Percentiles rank a stretch among this genome's conserved stretches.
Evolutionary conservation across 2,113 vertebrate species (phyloP).

Genomic region (Geococcyx californianus): DNA sequence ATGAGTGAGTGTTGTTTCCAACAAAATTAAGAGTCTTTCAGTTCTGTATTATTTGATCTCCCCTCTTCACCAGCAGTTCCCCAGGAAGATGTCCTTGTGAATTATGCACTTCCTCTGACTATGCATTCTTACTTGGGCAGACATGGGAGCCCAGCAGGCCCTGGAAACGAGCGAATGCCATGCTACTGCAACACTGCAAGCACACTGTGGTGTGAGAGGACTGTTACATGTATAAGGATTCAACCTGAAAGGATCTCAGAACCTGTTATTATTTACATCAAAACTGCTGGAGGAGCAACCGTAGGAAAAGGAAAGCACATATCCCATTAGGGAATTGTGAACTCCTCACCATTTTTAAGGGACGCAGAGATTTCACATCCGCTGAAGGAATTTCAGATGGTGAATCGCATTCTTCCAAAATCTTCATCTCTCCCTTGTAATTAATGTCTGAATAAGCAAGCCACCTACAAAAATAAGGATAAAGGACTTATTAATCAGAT

Average conservation of each 20-base stretch:
- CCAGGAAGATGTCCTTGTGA: background rate
- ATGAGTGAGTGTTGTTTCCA: background rate
- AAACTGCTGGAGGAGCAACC: background rate
- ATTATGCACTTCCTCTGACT: background rate
- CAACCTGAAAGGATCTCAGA: background rate
- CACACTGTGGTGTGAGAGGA: rapidly evolving
- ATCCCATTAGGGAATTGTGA: background rate
- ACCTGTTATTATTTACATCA: background rate
- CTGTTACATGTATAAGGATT: background rate
- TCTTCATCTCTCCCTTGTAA: constrained; percentile 79
- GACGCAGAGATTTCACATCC: constrained; percentile 80
- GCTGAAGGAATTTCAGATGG: constrained; percentile 71
- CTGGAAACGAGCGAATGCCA: rapidly evolving
- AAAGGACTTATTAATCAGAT: constrained; percentile 24
- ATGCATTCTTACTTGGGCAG: background rate
- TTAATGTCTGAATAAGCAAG: constrained; percentile 81
- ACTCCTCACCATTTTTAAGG: constrained; percentile 82
- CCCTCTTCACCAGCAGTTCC: background rate
- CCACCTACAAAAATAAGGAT: constrained; percentile 76
- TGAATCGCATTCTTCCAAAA: constrained; percentile 76
- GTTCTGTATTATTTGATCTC: background rate
- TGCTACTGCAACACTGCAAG: background rate
- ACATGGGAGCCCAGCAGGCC: background rate
- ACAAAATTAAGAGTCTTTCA: background rate
- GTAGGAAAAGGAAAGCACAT: background rate